Conservation (phyloP, 2,888 invertebrate genomes). For the Abrostola triplasia region DNA sequence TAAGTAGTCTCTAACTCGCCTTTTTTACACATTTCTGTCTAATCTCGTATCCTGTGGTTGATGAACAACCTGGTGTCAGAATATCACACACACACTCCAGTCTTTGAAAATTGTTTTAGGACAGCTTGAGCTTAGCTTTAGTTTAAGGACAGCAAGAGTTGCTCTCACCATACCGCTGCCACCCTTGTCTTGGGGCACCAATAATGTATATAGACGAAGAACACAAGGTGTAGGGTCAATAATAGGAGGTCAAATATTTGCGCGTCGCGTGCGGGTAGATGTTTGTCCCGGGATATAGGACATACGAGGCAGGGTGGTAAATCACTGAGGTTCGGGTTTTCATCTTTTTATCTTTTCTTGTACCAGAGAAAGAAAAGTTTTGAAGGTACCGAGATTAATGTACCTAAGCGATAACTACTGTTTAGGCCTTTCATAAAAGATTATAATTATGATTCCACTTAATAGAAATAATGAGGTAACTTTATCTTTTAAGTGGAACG, state of each 20-base stretch:
- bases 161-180: too few relatives aligned
- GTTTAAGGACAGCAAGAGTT: too few relatives aligned
- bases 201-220: conserved; percentile 60
- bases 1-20: too few relatives aligned
- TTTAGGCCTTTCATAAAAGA: neutral
- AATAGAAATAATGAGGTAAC: too few relatives aligned
- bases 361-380: conserved; percentile 33
- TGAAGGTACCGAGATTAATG: conserved; percentile 8
- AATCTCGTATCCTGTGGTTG: too few relatives aligned
- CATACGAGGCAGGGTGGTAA: conserved; percentile 49
- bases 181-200: conserved; percentile 22
- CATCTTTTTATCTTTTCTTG: conserved; percentile 59
- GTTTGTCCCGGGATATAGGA: conserved; percentile 63
- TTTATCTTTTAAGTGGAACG: too few relatives aligned
- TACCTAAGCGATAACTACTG: neutral
- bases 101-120: too few relatives aligned
- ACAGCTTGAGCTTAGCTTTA: too few relatives aligned
- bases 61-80: too few relatives aligned
- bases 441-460: too few relatives aligned
- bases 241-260: conserved; percentile 84
- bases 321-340: conserved; percentile 27
- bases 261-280: conserved; percentile 70
- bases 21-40: too few relatives aligned
- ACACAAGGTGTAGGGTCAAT: conserved; percentile 81
- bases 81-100: too few relatives aligned